Base-by-base conservation (phyloP, 2,888 invertebrate genomes). In the Pachydiplax longipennis region DNA sequence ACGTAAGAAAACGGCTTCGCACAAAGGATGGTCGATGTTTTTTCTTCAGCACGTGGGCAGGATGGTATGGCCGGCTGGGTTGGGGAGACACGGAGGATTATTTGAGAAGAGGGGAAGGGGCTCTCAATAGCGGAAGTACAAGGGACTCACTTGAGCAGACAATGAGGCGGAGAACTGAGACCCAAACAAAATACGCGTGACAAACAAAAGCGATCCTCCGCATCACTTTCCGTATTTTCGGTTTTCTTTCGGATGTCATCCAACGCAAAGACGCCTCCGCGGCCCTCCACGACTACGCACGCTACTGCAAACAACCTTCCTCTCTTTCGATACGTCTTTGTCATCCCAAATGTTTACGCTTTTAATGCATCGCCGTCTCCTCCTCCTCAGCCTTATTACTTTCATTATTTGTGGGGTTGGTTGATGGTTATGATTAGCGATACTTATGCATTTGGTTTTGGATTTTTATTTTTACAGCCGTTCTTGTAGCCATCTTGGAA, bases 91-190 rank as follows among this genome's bases (percentile, higher is more conserved):
- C 25, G 10, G 73, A 25, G 73, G 83, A 83, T 22, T 35, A 48
- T 18, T 31, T 31, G 83, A 31, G 22, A 35, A 35, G 58, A 58
- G 83, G 35, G 53, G 58, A 83, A 83, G 83, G 40, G 61, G 22
- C n/a, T 65, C 65, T 87, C 87, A 87, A 87, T 87, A 61, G 65
- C 87, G 61, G 87, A 87, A 87, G 31, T 18, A 35, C 58, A 58
- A 35, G 87, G 87, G 65, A 87, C 87, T 87, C 87, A 83, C 83
- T 83, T 83, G 35, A 61, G 37, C 58, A 87, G 65, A 87, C 87
- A 87, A 83, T 83, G 53, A 58, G 35, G 35, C 18, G 53, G 81
- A 40, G 18, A 37, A 40, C 48, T n/a, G 83, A 61, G 87, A 58
- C 15, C 35, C 22, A 87, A 87, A 87, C 65, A 61, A 61, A 87